A percentile compares a stretch with the other conserved stretches of the same genome.
phyloP scores from a whole-genome alignment of 1,140 invertebrate genomes.

The Ips typographus region DNA sequence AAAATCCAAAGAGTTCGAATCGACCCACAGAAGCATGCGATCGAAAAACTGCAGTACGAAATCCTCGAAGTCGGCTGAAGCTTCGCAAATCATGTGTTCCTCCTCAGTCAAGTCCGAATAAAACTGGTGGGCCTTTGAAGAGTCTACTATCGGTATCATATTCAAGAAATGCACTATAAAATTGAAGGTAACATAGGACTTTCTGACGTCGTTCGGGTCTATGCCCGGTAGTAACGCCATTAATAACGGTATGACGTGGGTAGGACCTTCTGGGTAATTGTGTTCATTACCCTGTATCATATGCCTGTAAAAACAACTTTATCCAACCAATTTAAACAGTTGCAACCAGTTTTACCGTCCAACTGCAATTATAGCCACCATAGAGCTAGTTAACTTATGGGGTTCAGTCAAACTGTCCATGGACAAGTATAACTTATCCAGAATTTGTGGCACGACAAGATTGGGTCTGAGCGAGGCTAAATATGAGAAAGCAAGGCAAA shows the following conservation, averaged over 20 bases:
- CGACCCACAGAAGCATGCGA: conserved; percentile 71
- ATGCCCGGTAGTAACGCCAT: conserved; percentile 81
- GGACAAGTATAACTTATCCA: conserved; percentile 77
- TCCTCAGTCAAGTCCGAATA: conserved; percentile 73
- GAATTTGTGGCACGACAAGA: conserved; percentile 76
- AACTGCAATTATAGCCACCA: conserved; percentile 73
- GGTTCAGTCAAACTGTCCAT: conserved; percentile 87
- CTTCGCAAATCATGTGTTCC: conserved; percentile 74
- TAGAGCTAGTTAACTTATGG: conserved; percentile 77
- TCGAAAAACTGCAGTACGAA: conserved; percentile 87
- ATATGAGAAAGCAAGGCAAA: conserved; percentile 70
- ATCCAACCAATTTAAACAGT: not conserved
- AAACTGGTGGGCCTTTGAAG: conserved; percentile 68
- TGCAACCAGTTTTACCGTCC: conserved; percentile 55
- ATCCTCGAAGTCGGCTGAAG: conserved; percentile 83
- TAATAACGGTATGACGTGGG: conserved; percentile 79
- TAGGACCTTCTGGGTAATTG: conserved; percentile 73
- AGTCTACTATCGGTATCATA: conserved; percentile 82
- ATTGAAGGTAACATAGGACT: conserved; percentile 77
- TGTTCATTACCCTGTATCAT: conserved; percentile 66
- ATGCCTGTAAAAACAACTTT: conserved; percentile 51
- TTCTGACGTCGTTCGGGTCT: conserved; percentile 87
- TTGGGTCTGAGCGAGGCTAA: conserved; percentile 79
- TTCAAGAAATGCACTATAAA: conserved; percentile 75
- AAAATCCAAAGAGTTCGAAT: conserved; percentile 69